These are phyloP conservation scores for Cyclopterus lumpus DNA, from an alignment of 2,797 vertebrate genomes.

Conservation along the genomic window DNA sequence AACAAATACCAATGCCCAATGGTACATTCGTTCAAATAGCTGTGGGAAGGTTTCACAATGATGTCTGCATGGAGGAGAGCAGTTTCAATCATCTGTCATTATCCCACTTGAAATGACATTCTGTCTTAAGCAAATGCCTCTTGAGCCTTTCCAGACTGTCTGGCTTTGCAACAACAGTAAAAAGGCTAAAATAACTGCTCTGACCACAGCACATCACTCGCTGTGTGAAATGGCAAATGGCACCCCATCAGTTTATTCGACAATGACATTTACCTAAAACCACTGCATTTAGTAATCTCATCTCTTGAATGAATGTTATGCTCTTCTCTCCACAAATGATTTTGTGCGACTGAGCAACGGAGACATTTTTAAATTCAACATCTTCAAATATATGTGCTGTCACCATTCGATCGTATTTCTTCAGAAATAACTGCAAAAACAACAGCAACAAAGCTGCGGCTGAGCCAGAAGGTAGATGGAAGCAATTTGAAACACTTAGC, in stretches of 20 bases:
- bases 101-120: conserved; percentile 35
- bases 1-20: conserved; percentile 8
- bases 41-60: conserved; percentile 26
- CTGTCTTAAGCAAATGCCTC: conserved; percentile 29
- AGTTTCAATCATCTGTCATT: conserved; percentile 45
- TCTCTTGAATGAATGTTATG: conserved; percentile 44
- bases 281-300: conserved; percentile 42
- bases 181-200: conserved; percentile 35
- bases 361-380: conserved; percentile 43
- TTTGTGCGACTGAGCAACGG: conserved; percentile 37
- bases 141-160: conserved; percentile 29
- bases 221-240: conserved; percentile 66
- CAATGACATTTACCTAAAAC: conserved; percentile 59
- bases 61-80: conserved; percentile 32
- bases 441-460: conserved; percentile 40
- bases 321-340: conserved; percentile 38
- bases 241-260: conserved; percentile 49
- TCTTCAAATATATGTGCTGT: conserved; percentile 28
- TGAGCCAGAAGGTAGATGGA: conserved; percentile 37
- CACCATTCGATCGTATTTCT: conserved; percentile 9
- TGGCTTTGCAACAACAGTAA: conserved; percentile 31
- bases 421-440: conserved; percentile 41
- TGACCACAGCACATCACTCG: conserved; percentile 10
- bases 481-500: conserved; percentile 45
- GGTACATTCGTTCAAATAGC: conserved; percentile 14